Base-by-base conservation (phyloP, 2,888 invertebrate genomes). In the Meloe dianella region DNA sequence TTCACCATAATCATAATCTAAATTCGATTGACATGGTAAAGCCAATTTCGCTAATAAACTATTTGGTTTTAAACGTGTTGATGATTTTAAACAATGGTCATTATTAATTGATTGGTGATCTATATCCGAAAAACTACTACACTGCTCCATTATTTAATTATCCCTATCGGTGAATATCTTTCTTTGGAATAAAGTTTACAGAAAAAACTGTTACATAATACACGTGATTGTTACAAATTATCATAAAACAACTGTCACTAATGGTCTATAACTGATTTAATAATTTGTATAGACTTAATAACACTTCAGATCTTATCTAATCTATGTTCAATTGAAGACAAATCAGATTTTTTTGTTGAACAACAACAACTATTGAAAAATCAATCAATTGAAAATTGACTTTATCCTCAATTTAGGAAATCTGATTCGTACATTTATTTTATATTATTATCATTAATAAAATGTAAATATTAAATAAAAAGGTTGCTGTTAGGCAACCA, bases 1-100 rank as follows among this genome's bases (percentile, higher is more conserved):
- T 78, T 86, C 87, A 59, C 85, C 86, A 78, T 91, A 91, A 75
- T 89, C 87, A 89, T 89, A 91, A 60, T 87, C 85, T 35, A 61
- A 24, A 6, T 72, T 66, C 7, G 67, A 63, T 68, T 80, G 79
- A 68, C 80, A 80, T 6, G 80, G 80, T 41, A 77, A 57, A 17
- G 71, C 77, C 63, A 79, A 60, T 59, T 76, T 75, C 4, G 79
- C 78, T 69, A 80, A 66, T 32, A 80, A 47, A 63, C 79, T 70
- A 24, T 73, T 68, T 5, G 78, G 78, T 68, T 57, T 67, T 30
- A 71, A 63, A 17, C 67, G 61, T 51, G 29, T n/a, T 57, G 57
- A 17, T 47, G 54, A 30, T 24, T 17, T 38, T 38, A n/a, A 30
- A 27, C 3, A 30, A 57, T 29, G n/a, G 27, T 67, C 22, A 64